Base-by-base conservation (phyloP, 2,113 vertebrate species). In the Lepus americanus region DNA sequence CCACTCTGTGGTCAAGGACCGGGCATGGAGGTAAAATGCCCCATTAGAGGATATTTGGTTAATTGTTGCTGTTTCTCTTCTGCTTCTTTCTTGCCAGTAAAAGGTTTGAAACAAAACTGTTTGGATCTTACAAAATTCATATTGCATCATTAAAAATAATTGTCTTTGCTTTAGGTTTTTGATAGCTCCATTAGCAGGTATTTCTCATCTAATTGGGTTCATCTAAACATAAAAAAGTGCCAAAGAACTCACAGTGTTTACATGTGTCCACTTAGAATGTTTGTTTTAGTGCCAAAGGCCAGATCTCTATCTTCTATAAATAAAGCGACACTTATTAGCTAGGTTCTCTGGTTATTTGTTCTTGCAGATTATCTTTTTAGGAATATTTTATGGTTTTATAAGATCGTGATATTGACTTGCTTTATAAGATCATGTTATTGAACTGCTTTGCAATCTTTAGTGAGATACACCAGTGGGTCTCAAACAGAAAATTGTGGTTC, bases 201-300 rank as follows among this genome's bases (percentile, higher is more conserved):
- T 74, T 95, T 92, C 67, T 95, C 90, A 87, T 89, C 86, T 89
- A 66, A 66, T 92, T 89, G 27, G 87, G 87, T 80, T 91, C 77
- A 39, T 69, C 89, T 90, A 72, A 93, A 77, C 86, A 61, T 36
- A 27, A 27, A 33, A 94, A 89, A 77, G 63, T 51, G 90, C 94
- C 92, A 78, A 93, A 20, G 72, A 6, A 44, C 49, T 80, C 83
- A 66, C 66, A 33, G 63, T 72, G 87, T 83, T 95, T 92, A 81
- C 95, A 82, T 87, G 78, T 88, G 87, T 90, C 84, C 93, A 73
- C 76, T 73, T 55, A 14, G 76, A 80, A 74, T 63, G 11, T 55
- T 80, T 92, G 84, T 72, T 44, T 86, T 81, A 25, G 44, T 76
- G 89, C 94, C 89, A 93, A 44, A 84, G 87, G 78, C 64, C 69